These are phyloP conservation scores for Ennomos fuscantarius DNA, from an alignment of 2,888 invertebrate species.

Conservation along the genomic window DNA sequence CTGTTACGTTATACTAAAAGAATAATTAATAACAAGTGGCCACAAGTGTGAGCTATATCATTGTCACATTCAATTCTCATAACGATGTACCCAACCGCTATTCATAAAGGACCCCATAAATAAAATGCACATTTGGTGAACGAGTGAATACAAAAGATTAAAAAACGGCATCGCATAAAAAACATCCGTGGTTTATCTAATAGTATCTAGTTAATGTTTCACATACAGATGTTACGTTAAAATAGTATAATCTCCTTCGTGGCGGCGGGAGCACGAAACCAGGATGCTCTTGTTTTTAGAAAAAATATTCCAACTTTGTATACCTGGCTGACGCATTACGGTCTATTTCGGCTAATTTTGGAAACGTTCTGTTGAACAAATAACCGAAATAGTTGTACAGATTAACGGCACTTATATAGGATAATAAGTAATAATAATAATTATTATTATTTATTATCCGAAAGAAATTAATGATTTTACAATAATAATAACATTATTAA, in stretches of 20 bases:
- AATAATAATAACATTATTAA: too few relatives aligned
- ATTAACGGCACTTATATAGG: constrained; percentile 13
- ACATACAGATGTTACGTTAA: constrained; percentile 76
- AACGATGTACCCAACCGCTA: constrained; percentile 50
- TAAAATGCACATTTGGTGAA: constrained; percentile 77
- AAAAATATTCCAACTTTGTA: constrained; percentile 47
- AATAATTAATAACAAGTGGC: constrained; percentile 78
- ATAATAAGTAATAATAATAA: constrained; percentile 21
- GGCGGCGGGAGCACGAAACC: constrained; percentile 47
- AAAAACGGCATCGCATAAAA: constrained; percentile 78
- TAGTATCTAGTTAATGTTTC: constrained; percentile 83
- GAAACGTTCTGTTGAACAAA: constrained; percentile 66
- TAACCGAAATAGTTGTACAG: constrained; percentile 49
- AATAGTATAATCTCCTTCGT: constrained; percentile 66
- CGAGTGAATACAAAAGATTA: constrained; percentile 75
- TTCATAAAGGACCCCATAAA: constrained; percentile 65
- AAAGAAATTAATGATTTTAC: neutral
- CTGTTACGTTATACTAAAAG: constrained; percentile 67
- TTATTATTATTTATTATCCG: neutral
- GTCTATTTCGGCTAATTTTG: constrained; percentile 39
- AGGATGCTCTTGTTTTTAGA: constrained; percentile 51
- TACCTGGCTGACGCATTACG: constrained; percentile 47
- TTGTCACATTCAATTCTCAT: constrained; percentile 61
- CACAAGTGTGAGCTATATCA: constrained; percentile 75
- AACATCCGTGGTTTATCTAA: constrained; percentile 83